These are phyloP conservation scores for Melanotaenia nigrans DNA, from an alignment of 2,797 vertebrate genomes.

Conservation along the genomic window DNA sequence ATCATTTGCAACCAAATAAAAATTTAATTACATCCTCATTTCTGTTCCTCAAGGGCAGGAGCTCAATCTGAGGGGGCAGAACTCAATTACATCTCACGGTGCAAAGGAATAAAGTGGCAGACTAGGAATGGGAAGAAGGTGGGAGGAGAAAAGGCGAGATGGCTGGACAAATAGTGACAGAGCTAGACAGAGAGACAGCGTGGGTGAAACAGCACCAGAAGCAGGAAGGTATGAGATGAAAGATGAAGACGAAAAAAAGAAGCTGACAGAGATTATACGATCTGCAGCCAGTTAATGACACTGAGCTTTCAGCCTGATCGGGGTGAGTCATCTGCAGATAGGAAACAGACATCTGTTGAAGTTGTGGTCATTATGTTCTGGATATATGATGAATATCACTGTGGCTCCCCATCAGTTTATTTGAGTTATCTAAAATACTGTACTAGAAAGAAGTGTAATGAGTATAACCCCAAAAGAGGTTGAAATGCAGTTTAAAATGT, in stretches of 20 bases:
- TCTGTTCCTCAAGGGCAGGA: constrained; percentile 44
- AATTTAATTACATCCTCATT: constrained; percentile 54
- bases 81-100: constrained; percentile 52
- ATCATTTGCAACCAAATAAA: constrained; percentile 54
- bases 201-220: not conserved
- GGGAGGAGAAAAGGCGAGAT: constrained; percentile 12
- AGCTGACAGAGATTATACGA: constrained; percentile 9
- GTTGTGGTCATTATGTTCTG: constrained; percentile 5
- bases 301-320: constrained; percentile 29
- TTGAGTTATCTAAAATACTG: not conserved
- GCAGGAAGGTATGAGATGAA: constrained; percentile 23
- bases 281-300: constrained; percentile 31
- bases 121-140: not conserved
- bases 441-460: not conserved
- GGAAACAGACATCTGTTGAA: constrained; percentile 20
- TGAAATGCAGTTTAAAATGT: too few species aligned
- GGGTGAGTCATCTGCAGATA: constrained; percentile 30
- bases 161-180: constrained; percentile 30
- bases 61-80: constrained; percentile 38
- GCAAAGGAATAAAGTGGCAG: constrained; percentile 31
- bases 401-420: constrained; percentile 7
- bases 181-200: constrained; percentile 19
- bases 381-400: not conserved
- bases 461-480: not conserved
- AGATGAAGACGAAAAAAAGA: not conserved